These are phyloP conservation scores for Leptinotarsa defecta DNA, from an alignment of 1,140 invertebrate species.

Conservation along the genomic window DNA sequence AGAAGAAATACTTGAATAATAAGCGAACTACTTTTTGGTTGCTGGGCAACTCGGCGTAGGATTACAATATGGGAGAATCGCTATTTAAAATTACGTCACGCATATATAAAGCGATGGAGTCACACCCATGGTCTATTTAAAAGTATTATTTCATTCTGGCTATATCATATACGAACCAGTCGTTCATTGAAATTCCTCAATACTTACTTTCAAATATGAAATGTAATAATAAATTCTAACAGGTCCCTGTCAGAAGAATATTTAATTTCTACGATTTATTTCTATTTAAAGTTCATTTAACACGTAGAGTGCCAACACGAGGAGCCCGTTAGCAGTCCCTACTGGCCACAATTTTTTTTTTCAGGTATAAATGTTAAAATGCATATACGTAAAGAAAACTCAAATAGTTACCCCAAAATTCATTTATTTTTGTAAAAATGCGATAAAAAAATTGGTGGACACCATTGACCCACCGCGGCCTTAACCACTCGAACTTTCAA, in stretches of 20 bases:
- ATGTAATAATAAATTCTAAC: no score
- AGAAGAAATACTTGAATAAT: background rate
- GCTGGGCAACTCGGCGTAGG: background rate
- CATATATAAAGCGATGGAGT: conserved; percentile 28
- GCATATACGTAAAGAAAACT: background rate
- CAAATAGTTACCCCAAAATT: background rate
- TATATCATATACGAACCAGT: background rate
- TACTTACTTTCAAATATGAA: no score
- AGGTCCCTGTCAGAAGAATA: no score
- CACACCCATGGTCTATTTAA: conserved; percentile 21
- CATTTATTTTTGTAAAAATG: background rate
- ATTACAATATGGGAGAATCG: conserved; percentile 13
- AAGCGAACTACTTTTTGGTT: conserved; percentile 21
- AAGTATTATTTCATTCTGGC: background rate
- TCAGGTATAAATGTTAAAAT: background rate
- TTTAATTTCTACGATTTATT: no score
- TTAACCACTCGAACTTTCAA: background rate
- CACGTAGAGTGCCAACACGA: background rate
- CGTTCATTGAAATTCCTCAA: no score
- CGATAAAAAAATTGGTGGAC: background rate
- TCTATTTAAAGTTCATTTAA: no score
- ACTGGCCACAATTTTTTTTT: background rate
- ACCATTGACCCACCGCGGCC: conserved; percentile 1
- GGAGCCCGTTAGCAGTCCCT: background rate
- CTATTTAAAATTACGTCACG: conserved; percentile 36